A percentile compares a stretch with the other conserved stretches of the same genome.
These are phyloP conservation scores for Trididemnum miniatum DNA, from an alignment of 23 tunicate genomes.

Conservation along the genomic window DNA sequence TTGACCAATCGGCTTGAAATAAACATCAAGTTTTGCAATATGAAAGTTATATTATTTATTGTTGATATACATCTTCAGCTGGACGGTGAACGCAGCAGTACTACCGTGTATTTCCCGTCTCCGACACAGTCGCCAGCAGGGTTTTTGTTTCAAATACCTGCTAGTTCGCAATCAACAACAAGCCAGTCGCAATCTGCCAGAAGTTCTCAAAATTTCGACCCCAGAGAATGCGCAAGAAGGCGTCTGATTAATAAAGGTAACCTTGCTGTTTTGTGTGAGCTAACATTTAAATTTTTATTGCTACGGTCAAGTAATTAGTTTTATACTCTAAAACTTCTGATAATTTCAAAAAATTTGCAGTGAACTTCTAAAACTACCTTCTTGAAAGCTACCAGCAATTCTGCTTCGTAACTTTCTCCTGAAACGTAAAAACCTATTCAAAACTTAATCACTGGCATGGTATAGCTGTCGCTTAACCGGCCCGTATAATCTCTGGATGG, in stretches of 20 bases:
- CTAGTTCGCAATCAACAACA: constrained; percentile 13
- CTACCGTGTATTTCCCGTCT: constrained; percentile 31
- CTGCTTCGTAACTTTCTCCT: too few species aligned
- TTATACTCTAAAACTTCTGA: neutral
- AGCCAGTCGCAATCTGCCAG: constrained; percentile 16
- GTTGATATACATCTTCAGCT: constrained; percentile 5
- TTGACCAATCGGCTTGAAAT: too few species aligned
- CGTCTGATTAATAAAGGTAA: constrained; percentile 17
- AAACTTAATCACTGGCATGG: too few species aligned
- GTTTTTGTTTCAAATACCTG: constrained; percentile 34
- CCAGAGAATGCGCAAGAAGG: constrained; percentile 42
- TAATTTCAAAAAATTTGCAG: too few species aligned
- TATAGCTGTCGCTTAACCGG: too few species aligned
- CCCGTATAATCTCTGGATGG: too few species aligned
- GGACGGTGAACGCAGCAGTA: constrained; percentile 35
- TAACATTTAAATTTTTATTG: neutral
- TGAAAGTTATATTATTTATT: too few species aligned
- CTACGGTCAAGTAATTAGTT: neutral
- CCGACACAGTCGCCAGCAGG: constrained; percentile 27
- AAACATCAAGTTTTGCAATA: too few species aligned
- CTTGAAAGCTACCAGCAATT: too few species aligned
- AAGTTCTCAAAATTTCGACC: constrained; percentile 34
- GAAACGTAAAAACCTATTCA: too few species aligned
- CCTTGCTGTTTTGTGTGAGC: too few species aligned
- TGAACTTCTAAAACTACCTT: too few species aligned